Base-by-base conservation (phyloP, 2,113 vertebrate species). In the Gymnobelideus leadbeateri region DNA sequence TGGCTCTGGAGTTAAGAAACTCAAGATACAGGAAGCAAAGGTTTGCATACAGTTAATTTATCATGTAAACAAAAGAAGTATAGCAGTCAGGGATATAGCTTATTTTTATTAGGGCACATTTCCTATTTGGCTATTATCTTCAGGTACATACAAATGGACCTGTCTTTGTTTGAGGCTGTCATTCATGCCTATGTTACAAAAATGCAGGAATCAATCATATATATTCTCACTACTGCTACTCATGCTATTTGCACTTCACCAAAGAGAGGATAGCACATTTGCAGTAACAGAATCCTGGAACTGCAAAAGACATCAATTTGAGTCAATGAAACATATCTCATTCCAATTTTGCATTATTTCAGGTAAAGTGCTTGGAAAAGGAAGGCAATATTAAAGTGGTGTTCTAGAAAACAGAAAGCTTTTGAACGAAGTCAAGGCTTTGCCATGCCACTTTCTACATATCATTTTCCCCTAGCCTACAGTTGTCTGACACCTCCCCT, bases 41-140 rank as follows among this genome's bases (percentile, higher is more conserved):
- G n/a, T 84, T 84, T 84, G 68, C 68, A 84, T 84, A 84, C 68
- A 84, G 68, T 84, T 84, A 84, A 84, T 84, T 84, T 43, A 84
- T 84, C n/a, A 21, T 43, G n/a, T 84, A 43, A 84, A 84, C n/a
- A 84, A 43, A 84, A 43, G 21, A 84, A 43, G 68, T 28, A 84
- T 28, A 84, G 68, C 19, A 84, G 68, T n/a, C 19, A 84, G 21
- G 47, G 37, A 43, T 84, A 84, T 8, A 84, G n/a, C 68, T 84
- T 84, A 43, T 43, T 84, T 84, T 84, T 84, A 84, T 84, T 43
- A 21, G 68, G 68, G n/a, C n/a, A 84, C n/a, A 84, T 84, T 84
- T 84, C 68, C 43, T 84, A 84, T 43, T 84, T 43, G 68, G 16
- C 16, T 84, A 84, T 43, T 84, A 84, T 84, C n/a, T 11, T n/a